A percentile compares a stretch with the other conserved stretches of the same genome.
Evolutionary conservation across 2,113 vertebrate genomes (phyloP).

Genomic region (Clarias gariepinus): DNA sequence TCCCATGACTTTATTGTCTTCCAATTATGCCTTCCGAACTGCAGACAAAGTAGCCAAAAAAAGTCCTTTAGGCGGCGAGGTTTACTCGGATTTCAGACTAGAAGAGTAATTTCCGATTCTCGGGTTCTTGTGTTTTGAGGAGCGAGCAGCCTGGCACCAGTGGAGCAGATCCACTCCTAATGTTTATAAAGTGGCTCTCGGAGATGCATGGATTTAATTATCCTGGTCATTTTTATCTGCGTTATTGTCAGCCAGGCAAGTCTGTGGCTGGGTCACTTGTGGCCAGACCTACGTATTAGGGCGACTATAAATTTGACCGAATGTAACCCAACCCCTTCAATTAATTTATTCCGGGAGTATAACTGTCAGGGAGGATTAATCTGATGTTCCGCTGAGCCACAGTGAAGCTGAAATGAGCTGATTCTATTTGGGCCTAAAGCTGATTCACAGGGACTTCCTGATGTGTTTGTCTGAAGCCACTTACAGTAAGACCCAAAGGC

Average conservation of each 20-base stretch:
- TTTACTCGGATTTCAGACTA: slow-evolving; percentile 38
- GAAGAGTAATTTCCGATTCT: slow-evolving; percentile 26
- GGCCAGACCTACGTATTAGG: slow-evolving; percentile 23
- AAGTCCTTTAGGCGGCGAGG: slow-evolving; percentile 4
- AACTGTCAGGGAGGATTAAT: slow-evolving; percentile 53
- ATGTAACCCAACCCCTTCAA: slow-evolving; percentile 43
- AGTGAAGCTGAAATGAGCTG: slow-evolving; percentile 31
- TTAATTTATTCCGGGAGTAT: slow-evolving; percentile 50
- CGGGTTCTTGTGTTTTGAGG: not conserved
- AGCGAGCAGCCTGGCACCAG: not conserved
- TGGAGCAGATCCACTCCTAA: slow-evolving; percentile 1
- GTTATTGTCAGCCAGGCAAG: slow-evolving; percentile 1
- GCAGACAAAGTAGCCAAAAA: not conserved
- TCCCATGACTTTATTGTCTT: slow-evolving; percentile 42
- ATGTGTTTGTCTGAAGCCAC: slow-evolving; percentile 20
- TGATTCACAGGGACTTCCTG: slow-evolving; percentile 33
- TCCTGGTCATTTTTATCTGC: slow-evolving; percentile 33
- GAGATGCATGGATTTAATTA: slow-evolving; percentile 42
- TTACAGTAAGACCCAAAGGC: not conserved
- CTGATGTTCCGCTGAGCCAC: slow-evolving; percentile 33
- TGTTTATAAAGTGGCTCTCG: slow-evolving; percentile 23
- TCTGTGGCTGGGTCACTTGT: slow-evolving; percentile 36
- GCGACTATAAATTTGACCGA: slow-evolving; percentile 43
- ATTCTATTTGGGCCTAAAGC: slow-evolving; percentile 36
- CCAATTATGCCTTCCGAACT: slow-evolving; percentile 37